phyloP scores from a whole-genome alignment of 2,888 invertebrate species.

The Megalurothrips usitatus region DNA sequence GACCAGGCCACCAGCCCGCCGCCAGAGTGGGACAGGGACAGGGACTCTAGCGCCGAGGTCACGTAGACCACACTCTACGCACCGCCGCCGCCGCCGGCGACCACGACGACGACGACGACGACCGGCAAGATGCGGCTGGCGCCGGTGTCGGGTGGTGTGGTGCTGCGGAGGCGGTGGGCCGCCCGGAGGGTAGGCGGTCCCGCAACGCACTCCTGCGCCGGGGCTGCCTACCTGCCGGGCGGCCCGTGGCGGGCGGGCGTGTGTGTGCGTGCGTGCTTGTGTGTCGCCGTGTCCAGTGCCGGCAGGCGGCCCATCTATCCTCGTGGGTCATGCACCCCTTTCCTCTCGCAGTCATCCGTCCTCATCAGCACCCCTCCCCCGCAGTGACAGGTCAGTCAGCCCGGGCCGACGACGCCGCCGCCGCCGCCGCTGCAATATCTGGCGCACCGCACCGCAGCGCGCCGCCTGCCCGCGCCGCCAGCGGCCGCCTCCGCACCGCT shows the following conservation, averaged over 20 bases:
- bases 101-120: no score
- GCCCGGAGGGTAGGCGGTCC: neutral
- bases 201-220: neutral
- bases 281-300: neutral
- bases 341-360: neutral
- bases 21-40: neutral
- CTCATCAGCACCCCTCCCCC: neutral
- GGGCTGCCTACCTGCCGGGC: slow-evolving; percentile 1
- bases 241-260: no score
- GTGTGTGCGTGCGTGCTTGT: no score
- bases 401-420: no score
- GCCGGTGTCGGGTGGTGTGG: no score
- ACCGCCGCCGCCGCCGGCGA: no score
- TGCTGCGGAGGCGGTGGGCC: no score
- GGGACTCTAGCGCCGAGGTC: neutral
- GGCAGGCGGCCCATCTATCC: neutral
- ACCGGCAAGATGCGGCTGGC: no score
- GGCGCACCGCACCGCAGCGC: neutral
- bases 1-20: neutral
- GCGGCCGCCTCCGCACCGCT: no score
- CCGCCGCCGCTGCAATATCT: no score
- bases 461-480: no score
- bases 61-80: neutral
- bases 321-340: neutral
- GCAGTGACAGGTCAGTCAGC: no score